These are phyloP conservation scores for Miltochrista miniata DNA, from an alignment of 2,888 invertebrate genomes.

Conservation along the genomic window DNA sequence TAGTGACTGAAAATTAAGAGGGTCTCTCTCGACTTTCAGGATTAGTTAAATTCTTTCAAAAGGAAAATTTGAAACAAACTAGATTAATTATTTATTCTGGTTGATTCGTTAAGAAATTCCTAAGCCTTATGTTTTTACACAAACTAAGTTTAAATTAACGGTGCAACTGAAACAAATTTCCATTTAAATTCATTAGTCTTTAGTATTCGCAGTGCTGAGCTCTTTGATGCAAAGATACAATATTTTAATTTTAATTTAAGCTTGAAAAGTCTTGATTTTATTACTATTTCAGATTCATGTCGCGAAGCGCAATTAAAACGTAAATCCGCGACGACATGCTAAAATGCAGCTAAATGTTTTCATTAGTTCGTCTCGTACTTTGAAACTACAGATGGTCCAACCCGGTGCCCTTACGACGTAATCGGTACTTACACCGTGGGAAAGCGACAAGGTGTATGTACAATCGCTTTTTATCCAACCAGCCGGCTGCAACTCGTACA, in stretches of 20 bases:
- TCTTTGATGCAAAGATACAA: constrained; percentile 8
- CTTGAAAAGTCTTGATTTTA: constrained; percentile 30
- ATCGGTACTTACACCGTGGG: constrained; percentile 52
- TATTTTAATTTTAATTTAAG: constrained; percentile 16
- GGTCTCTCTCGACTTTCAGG: no score
- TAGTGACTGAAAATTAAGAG: no score
- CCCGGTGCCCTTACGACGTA: constrained; percentile 27
- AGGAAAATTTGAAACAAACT: neutral
- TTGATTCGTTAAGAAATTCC: neutral
- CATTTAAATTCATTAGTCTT: constrained; percentile 5
- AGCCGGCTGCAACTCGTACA: constrained; percentile 28
- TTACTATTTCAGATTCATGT: constrained; percentile 29
- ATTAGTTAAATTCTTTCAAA: constrained; percentile 3
- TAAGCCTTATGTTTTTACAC: no score
- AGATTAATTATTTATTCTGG: neutral
- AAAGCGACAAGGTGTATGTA: constrained; percentile 59
- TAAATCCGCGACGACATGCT: constrained; percentile 38
- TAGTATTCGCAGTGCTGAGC: constrained; percentile 6
- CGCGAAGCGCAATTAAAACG: constrained; percentile 31
- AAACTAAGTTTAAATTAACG: no score
- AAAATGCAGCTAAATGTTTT: constrained; percentile 44
- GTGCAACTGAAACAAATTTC: neutral
- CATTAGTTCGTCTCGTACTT: constrained; percentile 42
- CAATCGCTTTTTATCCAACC: constrained; percentile 57
- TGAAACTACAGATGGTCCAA: constrained; percentile 32